Evolutionary conservation across 1,140 invertebrate species (phyloP).

Genomic region (Latrodectus geometricus): DNA sequence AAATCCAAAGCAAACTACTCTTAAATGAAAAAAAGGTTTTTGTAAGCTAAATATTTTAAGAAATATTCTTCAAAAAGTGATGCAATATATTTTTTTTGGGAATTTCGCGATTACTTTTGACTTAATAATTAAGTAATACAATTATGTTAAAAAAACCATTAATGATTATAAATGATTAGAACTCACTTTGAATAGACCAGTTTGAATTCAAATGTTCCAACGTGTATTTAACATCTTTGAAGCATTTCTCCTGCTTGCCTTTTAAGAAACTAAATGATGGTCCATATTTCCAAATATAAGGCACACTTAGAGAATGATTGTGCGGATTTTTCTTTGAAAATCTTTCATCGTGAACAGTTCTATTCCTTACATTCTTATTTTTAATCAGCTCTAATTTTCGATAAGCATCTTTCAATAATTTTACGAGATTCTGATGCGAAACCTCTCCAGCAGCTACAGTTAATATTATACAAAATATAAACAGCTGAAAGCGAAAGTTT

Average conservation of each 20-base stretch:
- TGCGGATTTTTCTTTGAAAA: neutral
- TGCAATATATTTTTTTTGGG: too few species aligned
- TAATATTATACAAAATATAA: neutral
- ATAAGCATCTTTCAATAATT: neutral
- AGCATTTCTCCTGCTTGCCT: neutral
- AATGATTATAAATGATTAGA: neutral
- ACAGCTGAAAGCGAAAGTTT: neutral
- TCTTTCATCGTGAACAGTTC: neutral
- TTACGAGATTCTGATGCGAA: neutral
- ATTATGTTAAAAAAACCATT: too few species aligned
- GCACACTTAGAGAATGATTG: neutral
- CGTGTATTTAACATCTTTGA: slow-evolving; percentile 3
- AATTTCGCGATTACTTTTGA: too few species aligned
- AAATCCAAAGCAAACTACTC: neutral
- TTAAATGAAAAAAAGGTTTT: neutral
- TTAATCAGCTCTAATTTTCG: neutral
- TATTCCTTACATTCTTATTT: neutral
- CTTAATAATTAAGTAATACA: neutral
- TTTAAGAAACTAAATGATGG: neutral
- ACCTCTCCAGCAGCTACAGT: neutral
- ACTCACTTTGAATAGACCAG: slow-evolving; percentile 28
- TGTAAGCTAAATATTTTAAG: neutral
- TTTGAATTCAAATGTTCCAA: slow-evolving; percentile 19
- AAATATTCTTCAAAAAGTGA: neutral
- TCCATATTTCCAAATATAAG: neutral